Evolutionary conservation across 2,888 invertebrate species (phyloP).

Genomic region (Cephus runcator): DNA sequence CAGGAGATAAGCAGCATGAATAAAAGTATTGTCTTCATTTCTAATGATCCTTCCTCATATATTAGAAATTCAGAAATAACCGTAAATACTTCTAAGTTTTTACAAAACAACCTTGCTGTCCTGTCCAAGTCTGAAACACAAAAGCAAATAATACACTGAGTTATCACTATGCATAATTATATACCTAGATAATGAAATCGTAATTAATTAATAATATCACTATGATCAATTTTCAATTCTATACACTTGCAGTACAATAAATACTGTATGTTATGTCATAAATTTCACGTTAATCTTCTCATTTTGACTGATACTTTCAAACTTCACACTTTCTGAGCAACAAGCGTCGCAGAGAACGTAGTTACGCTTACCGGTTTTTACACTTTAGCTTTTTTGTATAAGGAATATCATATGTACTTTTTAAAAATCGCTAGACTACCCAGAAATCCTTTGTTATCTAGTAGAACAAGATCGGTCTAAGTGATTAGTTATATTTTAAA

Average conservation of each 20-base stretch:
- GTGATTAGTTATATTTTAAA: background rate
- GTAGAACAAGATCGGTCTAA: background rate
- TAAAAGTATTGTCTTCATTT: constrained; percentile 33
- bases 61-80: background rate
- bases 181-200: background rate
- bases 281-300: background rate
- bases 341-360: background rate
- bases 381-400: background rate
- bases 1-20: constrained; percentile 38
- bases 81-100: background rate
- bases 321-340: constrained; percentile 49
- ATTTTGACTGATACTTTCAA: constrained; percentile 19
- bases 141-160: background rate
- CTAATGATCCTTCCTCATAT: background rate
- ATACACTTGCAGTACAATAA: constrained; percentile 27
- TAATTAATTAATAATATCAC: background rate
- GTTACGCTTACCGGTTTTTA: background rate
- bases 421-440: background rate
- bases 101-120: background rate
- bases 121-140: background rate
- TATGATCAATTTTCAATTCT: constrained; percentile 16
- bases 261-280: background rate
- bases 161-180: background rate
- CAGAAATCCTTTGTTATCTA: background rate
- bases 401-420: too few relatives aligned